Percentiles rank a stretch among this genome's conserved stretches.
These are phyloP conservation scores for Atractosteus spatula DNA, from an alignment of 2,113 vertebrate genomes.

Conservation along the genomic window DNA sequence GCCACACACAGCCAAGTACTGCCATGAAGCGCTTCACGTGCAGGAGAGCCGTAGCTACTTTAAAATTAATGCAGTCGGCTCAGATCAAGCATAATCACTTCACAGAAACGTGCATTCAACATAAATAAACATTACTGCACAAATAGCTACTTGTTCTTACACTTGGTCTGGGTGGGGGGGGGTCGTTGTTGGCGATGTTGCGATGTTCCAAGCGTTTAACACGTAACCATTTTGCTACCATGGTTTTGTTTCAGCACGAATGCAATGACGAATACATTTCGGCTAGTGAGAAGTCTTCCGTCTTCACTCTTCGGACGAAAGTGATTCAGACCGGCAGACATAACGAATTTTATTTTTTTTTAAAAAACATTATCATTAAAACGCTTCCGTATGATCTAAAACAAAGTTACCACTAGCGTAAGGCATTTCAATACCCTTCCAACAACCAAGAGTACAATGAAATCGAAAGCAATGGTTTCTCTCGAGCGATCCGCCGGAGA, in stretches of 20 bases:
- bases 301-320: conserved; percentile 13
- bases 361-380: not conserved
- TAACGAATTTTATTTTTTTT: not conserved
- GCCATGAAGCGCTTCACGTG: conserved; percentile 1
- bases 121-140: not conserved
- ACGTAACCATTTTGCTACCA: too few relatives aligned
- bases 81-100: not conserved
- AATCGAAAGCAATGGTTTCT: conserved; percentile 10
- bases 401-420: not conserved
- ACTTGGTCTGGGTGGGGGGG: too few relatives aligned
- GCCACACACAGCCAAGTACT: conserved; percentile 20
- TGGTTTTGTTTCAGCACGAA: too few relatives aligned
- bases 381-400: not conserved
- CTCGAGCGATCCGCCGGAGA: conserved; percentile 7
- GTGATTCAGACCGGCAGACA: not conserved
- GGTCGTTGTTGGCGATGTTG: too few relatives aligned
- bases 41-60: not conserved
- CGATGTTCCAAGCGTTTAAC: too few relatives aligned
- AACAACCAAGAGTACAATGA: not conserved
- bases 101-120: not conserved
- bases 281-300: conserved; percentile 6
- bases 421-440: not conserved
- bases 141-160: not conserved
- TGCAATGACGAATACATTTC: too few relatives aligned
- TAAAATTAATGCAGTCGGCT: not conserved